Base-by-base conservation (phyloP, 2,113 vertebrate species). In the Panurus biarmicus region DNA sequence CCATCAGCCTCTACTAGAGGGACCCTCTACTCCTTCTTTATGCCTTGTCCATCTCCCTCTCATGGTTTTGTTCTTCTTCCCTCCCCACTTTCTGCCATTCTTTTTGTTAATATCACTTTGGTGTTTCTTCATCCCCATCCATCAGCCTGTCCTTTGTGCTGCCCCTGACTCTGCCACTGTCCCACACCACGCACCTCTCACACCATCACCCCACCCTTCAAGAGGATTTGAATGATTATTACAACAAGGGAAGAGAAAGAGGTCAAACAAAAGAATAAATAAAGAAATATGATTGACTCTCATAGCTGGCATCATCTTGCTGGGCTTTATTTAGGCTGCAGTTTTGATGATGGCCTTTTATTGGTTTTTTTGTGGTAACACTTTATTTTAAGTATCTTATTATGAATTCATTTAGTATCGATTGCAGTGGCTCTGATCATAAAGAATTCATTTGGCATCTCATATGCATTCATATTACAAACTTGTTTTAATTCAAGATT, bases 381-480 rank as follows among this genome's bases (percentile, higher is more conserved):
- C 67, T 97, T 97, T 97, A 97, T 98, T 98, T 98, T 97, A 98
- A 97, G 90, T 95, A 97, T 96, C 95, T 96, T 97, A 97, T 98
- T 98, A 97, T 96, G 93, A 98, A 98, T 98, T 98, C 79, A 98
- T 98, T 98, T 97, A 96, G 93, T 96, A 98, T 98, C 65, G 97
- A 98, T 96, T 97, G 89, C 92, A 97, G 95, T 50, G 80, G 85
- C 71, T 95, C 90, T 95, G 96, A 97, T 97, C 97, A 97, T 98
- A 98, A 98, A 98, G 97, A 98, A 98, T 98, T 98, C 96, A 98
- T 98, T 97, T 97, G 95, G 83, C 87, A 97, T 95, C 90, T 95
- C 94, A 96, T 93, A 86, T 76, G 89, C 90, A 97, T 94, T 97
- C 96, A 93, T 82, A 96, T 82, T 92, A 97, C 95, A 97, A 94